Evolutionary conservation across 2,888 invertebrate species (phyloP), one percentile per base, ranked within the genome.

Genomic region (Ctena decussata): DNA sequence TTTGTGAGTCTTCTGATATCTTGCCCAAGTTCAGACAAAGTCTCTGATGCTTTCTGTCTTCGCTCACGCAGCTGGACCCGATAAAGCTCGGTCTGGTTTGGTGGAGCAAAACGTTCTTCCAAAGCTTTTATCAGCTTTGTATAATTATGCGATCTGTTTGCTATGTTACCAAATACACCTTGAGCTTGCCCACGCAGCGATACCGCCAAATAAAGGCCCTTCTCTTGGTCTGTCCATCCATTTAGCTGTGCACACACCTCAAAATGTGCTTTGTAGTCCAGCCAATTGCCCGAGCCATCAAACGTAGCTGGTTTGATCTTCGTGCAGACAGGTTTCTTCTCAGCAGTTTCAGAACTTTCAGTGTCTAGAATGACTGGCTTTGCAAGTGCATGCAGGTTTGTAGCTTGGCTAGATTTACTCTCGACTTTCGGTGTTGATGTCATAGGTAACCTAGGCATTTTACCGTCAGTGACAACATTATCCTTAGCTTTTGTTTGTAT

Each of bases 111-210:
- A 11, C 69, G 11, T 21, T 69, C 69, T 27, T 69, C 27, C 6
- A 69, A 30, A 27, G 69, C 32, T 30, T 69, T 69, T 6, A 30
- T 6, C 11, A 69, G 12, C 69, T 5, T 6, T 11, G 27, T 69
- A 69, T n/a, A n/a, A 3, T 71, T 39, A 37, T 71, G 41, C 6
- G 71, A 37, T 21, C 39, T n/a, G 8, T 11, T 41, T 3, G 39
- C n/a, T 6, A 71, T 35, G 30, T 71, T 71, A 24, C 71, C 71
- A 41, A 71, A 71, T 11, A 71, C 71, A 32, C 69, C 69, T n/a
- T 69, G 69, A 6, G 69, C 69, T 30, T 69, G 69, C 3, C 69
- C 69, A 6, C 69, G 8, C 12, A 69, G 37, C 6, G 69, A 69
- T 18, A 69, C 69, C 15, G 69, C 69, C 27, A 69, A 69, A 37